Evolutionary conservation across 2,888 invertebrate species (phyloP), one percentile per base, ranked within the genome.

Genomic region (Lepidochitona cinerea): DNA sequence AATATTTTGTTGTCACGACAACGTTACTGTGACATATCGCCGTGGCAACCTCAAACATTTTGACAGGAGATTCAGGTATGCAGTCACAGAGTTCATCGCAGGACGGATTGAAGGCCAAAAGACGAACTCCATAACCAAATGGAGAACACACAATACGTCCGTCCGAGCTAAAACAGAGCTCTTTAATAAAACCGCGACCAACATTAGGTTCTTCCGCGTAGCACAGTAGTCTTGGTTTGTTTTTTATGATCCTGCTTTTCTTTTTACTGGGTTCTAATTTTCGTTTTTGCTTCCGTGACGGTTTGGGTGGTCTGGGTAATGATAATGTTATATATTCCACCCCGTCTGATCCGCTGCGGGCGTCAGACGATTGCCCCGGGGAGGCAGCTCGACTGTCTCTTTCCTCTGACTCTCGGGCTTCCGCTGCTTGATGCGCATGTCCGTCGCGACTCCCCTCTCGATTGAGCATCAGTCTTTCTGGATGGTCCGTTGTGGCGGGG

Each of bases 181-280:
- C 98, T 90, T 98, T 98, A 72, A 98, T 97, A 84, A 95, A 97
- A 0, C 97, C 97, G 79, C 95, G 95, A 0, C 96, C 97, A 18
- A 95, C 95, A 87, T 96, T 97, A 0, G 96, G 95, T 89, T 98
- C 97, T 85, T 96, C 94, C 9, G 94, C 93, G 86, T 93, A 97
- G 90, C 96, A 96, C 6, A 96, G 94, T 68, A 98, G 93, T 64
- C 97, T 93, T 18, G 94, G 94, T 29, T 93, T 92, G 90, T 97
- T 97, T 82, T 93, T 93, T 66, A 78, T 76, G 32, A 83, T 79
- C 14, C 26, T 23, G 59, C 4, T 29, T 29, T 29, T 59, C 29
- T 80, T 77, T 41, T 79, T 78, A 36, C 74, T 72, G 12, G 79
- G 68, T 35, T 18, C 32, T 35, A 36, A 36, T n/a, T 37, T 54